phyloP scores from a whole-genome alignment of 2,113 vertebrate genomes.

The Atherinomorus stipes region DNA sequence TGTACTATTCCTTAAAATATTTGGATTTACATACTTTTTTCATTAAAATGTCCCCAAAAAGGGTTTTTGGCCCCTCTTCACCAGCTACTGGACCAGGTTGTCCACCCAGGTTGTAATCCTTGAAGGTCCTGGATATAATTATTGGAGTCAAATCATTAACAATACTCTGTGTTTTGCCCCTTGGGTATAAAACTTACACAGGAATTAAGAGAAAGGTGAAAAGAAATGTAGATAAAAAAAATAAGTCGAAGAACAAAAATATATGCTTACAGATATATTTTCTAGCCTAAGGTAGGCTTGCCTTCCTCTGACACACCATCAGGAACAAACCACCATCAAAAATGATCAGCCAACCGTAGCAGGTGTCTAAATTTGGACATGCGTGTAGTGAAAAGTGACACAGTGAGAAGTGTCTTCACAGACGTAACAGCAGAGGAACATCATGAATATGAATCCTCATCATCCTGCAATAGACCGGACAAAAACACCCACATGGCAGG shows the following conservation, averaged over 20 bases:
- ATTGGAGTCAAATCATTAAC: too few species aligned
- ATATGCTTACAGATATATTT: slow-evolving; percentile 62
- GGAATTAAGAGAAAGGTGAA: slow-evolving; percentile 61
- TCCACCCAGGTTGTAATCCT: too few species aligned
- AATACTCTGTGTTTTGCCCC: too few species aligned
- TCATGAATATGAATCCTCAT: slow-evolving; percentile 42
- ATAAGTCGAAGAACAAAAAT: slow-evolving; percentile 37
- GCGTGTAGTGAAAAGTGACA: slow-evolving; percentile 56
- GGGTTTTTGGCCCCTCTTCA: too few species aligned
- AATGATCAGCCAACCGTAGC: slow-evolving; percentile 77
- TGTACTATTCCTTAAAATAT: too few species aligned
- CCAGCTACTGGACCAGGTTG: too few species aligned
- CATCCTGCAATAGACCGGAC: neutral
- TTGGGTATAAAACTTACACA: neutral
- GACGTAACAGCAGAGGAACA: slow-evolving; percentile 36
- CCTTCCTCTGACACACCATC: slow-evolving; percentile 56
- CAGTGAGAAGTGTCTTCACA: slow-evolving; percentile 31
- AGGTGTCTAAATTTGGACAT: slow-evolving; percentile 75
- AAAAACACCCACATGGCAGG: slow-evolving; percentile 15
- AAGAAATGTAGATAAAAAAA: slow-evolving; percentile 13
- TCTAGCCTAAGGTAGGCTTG: slow-evolving; percentile 46
- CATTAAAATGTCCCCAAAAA: too few species aligned
- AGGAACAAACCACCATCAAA: slow-evolving; percentile 70
- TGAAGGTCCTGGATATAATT: too few species aligned
- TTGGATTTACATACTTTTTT: too few species aligned